A percentile compares a stretch with the other conserved stretches of the same genome.
phyloP scores from a whole-genome alignment of 64 coral and sea anemone genomes.

The Platygyra sinensis region DNA sequence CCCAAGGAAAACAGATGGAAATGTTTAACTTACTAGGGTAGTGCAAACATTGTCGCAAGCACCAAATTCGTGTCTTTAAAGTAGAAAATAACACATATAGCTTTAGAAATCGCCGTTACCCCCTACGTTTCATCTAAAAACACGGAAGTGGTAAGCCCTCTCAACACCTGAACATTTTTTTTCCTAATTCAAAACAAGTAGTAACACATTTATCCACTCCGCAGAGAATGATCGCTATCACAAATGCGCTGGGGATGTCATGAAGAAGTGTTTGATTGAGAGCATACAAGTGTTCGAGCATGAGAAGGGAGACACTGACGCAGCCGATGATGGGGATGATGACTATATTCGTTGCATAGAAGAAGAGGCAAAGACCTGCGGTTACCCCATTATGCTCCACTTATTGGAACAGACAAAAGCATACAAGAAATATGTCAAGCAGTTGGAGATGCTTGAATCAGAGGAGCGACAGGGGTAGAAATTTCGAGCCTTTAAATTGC shows the following conservation, averaged over 20 bases:
- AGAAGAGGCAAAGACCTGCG: constrained; percentile 24
- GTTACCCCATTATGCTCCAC: constrained; percentile 31
- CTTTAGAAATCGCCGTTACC: no score
- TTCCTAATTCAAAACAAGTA: constrained; percentile 14
- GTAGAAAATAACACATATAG: no score
- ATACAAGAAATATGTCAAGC: constrained; percentile 36
- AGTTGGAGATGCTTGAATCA: constrained; percentile 35
- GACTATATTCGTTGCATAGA: constrained; percentile 33
- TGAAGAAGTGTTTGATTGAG: constrained; percentile 21
- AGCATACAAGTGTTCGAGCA: constrained; percentile 17
- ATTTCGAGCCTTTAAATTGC: constrained; percentile 2
- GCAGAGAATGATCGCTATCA: constrained; percentile 36
- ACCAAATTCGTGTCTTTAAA: no score
- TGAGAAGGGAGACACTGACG: constrained; percentile 5
- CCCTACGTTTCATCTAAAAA: neutral
- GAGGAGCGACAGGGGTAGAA: constrained; percentile 33
- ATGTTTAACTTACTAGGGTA: no score
- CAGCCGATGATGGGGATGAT: neutral
- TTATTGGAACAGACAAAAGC: constrained; percentile 6
- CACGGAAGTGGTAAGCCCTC: no score
- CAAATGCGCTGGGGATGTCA: constrained; percentile 36
- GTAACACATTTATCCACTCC: constrained; percentile 21
- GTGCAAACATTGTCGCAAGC: no score
- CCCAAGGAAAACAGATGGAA: no score
- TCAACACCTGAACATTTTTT: no score